Conservation (phyloP, 2,797 vertebrate genomes). For the Pseudochirops cupreus region DNA sequence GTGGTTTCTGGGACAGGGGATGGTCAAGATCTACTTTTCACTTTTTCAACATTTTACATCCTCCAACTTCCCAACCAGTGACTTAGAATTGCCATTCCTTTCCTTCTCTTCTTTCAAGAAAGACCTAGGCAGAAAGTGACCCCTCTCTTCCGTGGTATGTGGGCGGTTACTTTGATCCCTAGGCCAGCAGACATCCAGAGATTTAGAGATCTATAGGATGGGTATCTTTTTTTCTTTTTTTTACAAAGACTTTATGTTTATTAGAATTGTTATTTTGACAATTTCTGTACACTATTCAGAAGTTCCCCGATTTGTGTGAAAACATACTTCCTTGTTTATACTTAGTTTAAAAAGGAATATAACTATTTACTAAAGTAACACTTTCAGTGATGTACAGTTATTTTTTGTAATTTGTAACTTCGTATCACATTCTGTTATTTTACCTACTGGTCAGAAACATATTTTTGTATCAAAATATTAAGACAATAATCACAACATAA, state of each 20-base stretch:
- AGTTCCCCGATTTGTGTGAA: slow-evolving; percentile 92
- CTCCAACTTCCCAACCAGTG: too few relatives aligned
- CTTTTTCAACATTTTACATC: too few relatives aligned
- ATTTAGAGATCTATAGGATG: not conserved
- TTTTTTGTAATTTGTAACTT: slow-evolving; percentile 79
- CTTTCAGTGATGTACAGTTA: slow-evolving; percentile 77
- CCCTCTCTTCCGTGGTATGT: not conserved
- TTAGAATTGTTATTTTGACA: slow-evolving; percentile 93
- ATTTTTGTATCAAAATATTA: slow-evolving; percentile 75
- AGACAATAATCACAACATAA: slow-evolving; percentile 77
- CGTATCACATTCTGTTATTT: slow-evolving; percentile 66
- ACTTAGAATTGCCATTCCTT: too few relatives aligned
- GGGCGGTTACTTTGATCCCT: not conserved
- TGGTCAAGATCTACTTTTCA: too few relatives aligned
- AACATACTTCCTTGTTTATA: slow-evolving; percentile 94
- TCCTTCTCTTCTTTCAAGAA: too few relatives aligned
- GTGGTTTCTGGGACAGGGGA: too few relatives aligned
- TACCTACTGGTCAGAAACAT: slow-evolving; percentile 77
- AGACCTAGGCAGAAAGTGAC: too few relatives aligned
- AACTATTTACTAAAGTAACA: slow-evolving; percentile 93
- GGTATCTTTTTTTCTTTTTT: slow-evolving; percentile 50
- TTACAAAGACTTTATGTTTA: slow-evolving; percentile 93
- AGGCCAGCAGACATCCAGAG: not conserved
- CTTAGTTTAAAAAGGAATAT: slow-evolving; percentile 97
- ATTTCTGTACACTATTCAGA: slow-evolving; percentile 93